Base-by-base conservation (phyloP, 2,113 vertebrate genomes). In the Nicator chloris region DNA sequence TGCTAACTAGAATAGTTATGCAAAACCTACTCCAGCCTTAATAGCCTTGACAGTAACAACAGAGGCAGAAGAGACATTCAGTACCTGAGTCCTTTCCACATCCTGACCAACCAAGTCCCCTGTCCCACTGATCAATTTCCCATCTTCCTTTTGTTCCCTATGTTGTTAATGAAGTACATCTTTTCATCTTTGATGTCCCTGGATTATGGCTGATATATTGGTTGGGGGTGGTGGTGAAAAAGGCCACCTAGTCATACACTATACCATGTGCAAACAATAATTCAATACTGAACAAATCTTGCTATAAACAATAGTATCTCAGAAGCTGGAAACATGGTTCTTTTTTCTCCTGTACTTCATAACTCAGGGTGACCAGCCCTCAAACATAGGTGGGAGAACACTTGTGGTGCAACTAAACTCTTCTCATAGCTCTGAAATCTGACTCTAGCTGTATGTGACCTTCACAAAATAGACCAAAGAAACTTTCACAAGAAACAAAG, bases 51-150 rank as follows among this genome's bases (percentile, higher is more conserved):
- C 39, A 54, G 33, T 22, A 64, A 81, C 51, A 35, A 60, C 10
- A 31, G 40, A 60, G 30, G 35, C 4, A 85, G 56, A 78, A 54
- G 22, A 7, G 6, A 28, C 23, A 60, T 60, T 81, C 37, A 37
- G 60, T 6, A 85, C 39, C 33, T 64, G 60, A 65, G 44, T 20
- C 21, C 63, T 33, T 78, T 45, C 18, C 42, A 73, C 8, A 6
- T 23, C 49, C 40, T 70, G 23, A 6, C 3, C 28, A 82, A 70
- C 8, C 30, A 94, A 42, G 17, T 65, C 35, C 20, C 37, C 18
- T 1, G 0, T 13, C 30, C 13, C 40, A 53, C 0, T 63, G 22
- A 57, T n/a, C 28, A 66, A 80, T 0, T 79, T 65, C 12, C 30
- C 33, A 4, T 42, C 35, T 51, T 86, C 27, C 39, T 80, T 80